Conservation (phyloP, 2,888 invertebrate species). For the Limnephilus marmoratus region DNA sequence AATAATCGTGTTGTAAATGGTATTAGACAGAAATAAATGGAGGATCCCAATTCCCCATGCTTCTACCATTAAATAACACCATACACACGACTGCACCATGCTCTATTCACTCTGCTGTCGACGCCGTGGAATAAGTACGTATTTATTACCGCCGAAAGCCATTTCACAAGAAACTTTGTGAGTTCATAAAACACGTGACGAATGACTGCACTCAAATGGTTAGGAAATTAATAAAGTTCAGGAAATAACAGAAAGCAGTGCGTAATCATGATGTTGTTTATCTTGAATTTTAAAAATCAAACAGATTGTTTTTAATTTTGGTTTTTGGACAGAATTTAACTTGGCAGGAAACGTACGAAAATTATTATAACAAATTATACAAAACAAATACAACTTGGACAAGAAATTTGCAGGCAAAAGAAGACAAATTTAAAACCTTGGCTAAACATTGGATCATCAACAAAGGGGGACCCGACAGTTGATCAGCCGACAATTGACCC, state of each 20-base stretch:
- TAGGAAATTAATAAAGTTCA: neutral
- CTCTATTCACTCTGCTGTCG: neutral
- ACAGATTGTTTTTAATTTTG: no score
- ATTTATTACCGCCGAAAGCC: slow-evolving; percentile 10
- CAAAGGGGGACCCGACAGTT: no score
- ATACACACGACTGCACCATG: neutral
- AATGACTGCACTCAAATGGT: slow-evolving; percentile 13
- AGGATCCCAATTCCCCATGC: neutral
- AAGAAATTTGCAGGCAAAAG: no score
- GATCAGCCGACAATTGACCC: no score
- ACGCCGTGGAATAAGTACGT: neutral
- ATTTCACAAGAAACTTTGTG: neutral
- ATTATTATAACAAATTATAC: no score
- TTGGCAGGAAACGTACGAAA: no score
- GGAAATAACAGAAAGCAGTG: neutral
- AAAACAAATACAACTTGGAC: no score
- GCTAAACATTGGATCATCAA: no score
- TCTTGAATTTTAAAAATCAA: no score
- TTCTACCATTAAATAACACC: neutral
- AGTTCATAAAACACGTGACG: slow-evolving; percentile 20
- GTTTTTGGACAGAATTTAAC: no score
- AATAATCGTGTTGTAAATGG: slow-evolving; percentile 4
- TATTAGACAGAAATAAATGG: slow-evolving; percentile 8
- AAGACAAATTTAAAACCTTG: no score
- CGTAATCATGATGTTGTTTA: neutral